Evolutionary conservation across 2,113 vertebrate genomes (phyloP).

Genomic region (Podarcis muralis): DNA sequence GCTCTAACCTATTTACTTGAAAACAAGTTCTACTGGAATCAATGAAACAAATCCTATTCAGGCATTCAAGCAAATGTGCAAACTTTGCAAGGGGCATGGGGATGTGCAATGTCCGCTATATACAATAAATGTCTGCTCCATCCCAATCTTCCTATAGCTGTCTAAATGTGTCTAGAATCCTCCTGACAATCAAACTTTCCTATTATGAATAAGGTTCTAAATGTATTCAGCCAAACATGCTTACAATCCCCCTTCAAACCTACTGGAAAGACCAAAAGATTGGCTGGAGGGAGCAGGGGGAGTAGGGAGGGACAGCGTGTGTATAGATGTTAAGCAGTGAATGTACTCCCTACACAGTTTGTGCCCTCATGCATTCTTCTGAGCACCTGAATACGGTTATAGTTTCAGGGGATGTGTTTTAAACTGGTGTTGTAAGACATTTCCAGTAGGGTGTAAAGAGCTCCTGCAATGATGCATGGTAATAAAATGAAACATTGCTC

Average conservation of each 20-base stretch:
- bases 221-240: background rate
- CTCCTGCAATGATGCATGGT: conserved; percentile 42
- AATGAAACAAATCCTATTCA: background rate
- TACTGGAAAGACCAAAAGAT: background rate
- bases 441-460: conserved; percentile 51
- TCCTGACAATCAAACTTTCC: background rate
- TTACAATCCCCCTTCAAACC: background rate
- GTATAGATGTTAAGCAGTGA: too few species aligned
- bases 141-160: too few species aligned
- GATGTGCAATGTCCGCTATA: background rate
- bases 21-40: background rate
- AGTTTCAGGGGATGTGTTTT: background rate
- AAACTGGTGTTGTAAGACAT: conserved; percentile 11
- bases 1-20: background rate
- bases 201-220: background rate
- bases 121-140: too few species aligned
- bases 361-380: background rate
- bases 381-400: background rate
- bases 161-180: too few species aligned
- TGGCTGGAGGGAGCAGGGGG: background rate
- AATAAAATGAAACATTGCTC: conserved; percentile 50
- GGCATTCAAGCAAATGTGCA: background rate
- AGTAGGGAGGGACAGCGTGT: background rate
- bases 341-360: background rate
- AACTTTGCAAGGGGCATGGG: background rate